phyloP scores from a whole-genome alignment of 2,797 vertebrate genomes.

The Crax fasciolata region DNA sequence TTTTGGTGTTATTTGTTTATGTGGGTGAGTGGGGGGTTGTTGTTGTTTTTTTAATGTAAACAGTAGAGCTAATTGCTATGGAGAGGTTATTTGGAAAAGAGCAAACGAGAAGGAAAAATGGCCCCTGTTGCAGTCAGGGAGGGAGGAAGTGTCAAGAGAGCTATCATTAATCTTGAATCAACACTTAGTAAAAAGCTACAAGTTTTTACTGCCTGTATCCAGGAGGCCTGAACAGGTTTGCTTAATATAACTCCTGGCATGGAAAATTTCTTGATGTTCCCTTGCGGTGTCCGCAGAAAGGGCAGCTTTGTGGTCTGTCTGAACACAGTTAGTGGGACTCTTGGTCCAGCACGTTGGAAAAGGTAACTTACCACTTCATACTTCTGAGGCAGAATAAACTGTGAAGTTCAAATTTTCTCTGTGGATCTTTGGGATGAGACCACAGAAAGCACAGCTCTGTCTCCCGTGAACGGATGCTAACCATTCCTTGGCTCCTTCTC shows the following conservation, averaged over 20 bases:
- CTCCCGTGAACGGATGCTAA: neutral
- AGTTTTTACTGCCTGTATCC: neutral
- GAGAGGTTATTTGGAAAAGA: neutral
- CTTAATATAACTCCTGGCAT: neutral
- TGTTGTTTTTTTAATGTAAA: neutral
- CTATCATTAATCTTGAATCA: neutral
- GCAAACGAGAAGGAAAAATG: neutral
- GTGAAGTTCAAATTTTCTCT: neutral
- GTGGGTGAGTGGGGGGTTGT: neutral
- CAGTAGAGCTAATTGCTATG: neutral
- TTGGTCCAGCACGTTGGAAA: neutral
- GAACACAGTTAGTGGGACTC: neutral
- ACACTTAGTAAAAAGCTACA: neutral
- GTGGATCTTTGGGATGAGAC: neutral
- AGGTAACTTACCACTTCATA: neutral
- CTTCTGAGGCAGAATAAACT: neutral
- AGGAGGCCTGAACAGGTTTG: neutral
- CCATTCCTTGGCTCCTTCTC: neutral
- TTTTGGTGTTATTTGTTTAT: neutral
- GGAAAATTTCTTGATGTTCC: neutral
- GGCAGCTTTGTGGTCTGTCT: slow-evolving; percentile 17
- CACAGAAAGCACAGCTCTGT: neutral
- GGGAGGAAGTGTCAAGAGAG: slow-evolving; percentile 3
- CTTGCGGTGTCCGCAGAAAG: neutral
- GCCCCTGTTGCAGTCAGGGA: neutral